Conservation (phyloP, 2,797 vertebrate species). For the Steatocranus sp. region DNA sequence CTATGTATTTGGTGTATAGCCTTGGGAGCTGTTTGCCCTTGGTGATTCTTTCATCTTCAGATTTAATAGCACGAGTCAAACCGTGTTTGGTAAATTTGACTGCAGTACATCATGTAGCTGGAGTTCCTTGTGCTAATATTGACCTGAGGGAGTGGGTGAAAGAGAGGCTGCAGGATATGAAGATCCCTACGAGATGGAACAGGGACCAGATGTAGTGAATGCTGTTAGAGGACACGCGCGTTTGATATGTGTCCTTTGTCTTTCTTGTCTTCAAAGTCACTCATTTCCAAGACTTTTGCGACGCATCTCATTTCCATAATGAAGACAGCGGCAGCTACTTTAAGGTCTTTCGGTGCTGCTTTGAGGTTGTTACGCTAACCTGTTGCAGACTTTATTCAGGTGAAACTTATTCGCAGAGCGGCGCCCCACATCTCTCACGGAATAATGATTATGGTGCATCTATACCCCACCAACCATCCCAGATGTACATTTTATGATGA, state of each 20-base stretch:
- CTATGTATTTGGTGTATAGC: conserved; percentile 43
- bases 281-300: conserved; percentile 22
- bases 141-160: conserved; percentile 52
- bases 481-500: neutral
- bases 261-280: conserved; percentile 50
- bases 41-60: conserved; percentile 60
- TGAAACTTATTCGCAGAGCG: neutral
- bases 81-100: conserved; percentile 68
- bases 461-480: neutral
- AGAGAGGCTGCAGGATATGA: conserved; percentile 33
- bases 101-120: conserved; percentile 60
- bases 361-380: neutral
- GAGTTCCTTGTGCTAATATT: conserved; percentile 69
- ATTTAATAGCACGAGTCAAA: conserved; percentile 63
- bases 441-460: neutral
- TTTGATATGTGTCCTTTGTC: conserved; percentile 60
- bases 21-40: conserved; percentile 64
- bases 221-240: conserved; percentile 29
- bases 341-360: neutral
- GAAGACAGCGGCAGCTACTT: conserved; percentile 6
- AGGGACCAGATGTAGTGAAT: neutral
- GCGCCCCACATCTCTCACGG: neutral
- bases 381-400: neutral
- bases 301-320: conserved; percentile 56
- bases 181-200: conserved; percentile 44